A percentile compares a stretch with the other conserved stretches of the same genome.
Evolutionary conservation across 2,113 vertebrate genomes (phyloP).

Genomic region (Monopterus albus): DNA sequence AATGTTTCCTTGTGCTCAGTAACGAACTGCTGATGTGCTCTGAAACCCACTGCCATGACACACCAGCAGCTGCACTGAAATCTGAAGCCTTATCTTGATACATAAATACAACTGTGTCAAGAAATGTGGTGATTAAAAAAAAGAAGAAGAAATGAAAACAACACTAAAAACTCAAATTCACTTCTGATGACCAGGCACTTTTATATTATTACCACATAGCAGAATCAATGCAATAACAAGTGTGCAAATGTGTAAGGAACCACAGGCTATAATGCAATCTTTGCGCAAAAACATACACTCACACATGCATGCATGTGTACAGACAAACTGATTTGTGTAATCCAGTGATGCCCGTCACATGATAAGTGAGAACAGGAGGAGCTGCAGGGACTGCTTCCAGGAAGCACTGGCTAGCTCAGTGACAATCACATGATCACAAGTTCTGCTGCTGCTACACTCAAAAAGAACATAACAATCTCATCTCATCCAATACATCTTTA

Average conservation of each 20-base stretch:
- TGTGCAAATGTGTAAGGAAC: conserved; percentile 24
- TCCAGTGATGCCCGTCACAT: conserved; percentile 73
- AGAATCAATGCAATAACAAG: conserved; percentile 16
- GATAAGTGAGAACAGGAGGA: conserved; percentile 76
- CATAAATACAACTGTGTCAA: background rate
- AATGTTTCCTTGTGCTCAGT: background rate
- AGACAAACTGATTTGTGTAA: conserved; percentile 67
- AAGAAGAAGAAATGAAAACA: background rate
- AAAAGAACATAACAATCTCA: conserved; percentile 35
- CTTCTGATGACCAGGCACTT: background rate
- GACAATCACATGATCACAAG: conserved; percentile 72
- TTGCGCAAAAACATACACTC: conserved; percentile 24
- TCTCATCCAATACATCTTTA: conserved; percentile 2
- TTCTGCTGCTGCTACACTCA: conserved; percentile 43
- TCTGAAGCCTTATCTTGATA: background rate
- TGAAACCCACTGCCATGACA: background rate
- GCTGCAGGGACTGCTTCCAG: conserved; percentile 74
- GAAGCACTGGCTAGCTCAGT: conserved; percentile 64
- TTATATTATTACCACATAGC: conserved; percentile 1
- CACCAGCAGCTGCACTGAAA: background rate
- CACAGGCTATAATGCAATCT: conserved; percentile 12
- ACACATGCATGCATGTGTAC: conserved; percentile 16
- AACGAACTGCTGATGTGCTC: background rate
- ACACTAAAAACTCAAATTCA: background rate
- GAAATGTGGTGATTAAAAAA: background rate